Conservation (phyloP, 1,140 invertebrate genomes). For the Magallana ariakensis region DNA sequence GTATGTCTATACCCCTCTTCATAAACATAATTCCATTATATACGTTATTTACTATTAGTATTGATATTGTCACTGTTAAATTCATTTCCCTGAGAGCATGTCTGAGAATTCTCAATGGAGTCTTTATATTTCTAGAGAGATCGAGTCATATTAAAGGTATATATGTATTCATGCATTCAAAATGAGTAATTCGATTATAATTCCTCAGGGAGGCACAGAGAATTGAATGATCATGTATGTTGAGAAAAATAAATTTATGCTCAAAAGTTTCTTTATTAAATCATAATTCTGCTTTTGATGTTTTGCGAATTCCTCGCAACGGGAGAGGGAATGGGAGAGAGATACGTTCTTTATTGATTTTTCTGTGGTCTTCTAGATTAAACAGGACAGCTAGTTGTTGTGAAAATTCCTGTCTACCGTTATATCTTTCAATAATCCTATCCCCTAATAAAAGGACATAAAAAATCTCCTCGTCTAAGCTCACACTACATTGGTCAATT, state of each 20-base stretch:
- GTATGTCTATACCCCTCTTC: too few relatives aligned
- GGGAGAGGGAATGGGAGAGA: neutral
- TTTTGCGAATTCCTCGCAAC: neutral
- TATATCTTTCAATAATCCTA: neutral
- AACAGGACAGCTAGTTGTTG: neutral
- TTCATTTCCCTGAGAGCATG: neutral
- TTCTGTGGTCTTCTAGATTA: neutral
- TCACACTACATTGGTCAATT: neutral
- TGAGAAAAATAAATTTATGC: conserved; percentile 14
- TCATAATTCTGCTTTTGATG: neutral
- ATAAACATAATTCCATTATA: neutral
- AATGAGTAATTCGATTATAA: neutral
- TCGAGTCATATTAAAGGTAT: neutral
- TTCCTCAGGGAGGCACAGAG: neutral
- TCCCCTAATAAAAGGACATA: neutral
- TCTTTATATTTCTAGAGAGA: neutral
- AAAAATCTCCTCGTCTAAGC: neutral
- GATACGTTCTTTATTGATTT: conserved; percentile 3
- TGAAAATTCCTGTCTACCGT: neutral
- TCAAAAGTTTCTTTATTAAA: conserved; percentile 20
- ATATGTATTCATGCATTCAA: conserved; percentile 14
- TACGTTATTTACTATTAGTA: neutral
- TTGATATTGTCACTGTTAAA: conserved; percentile 3
- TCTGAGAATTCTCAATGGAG: neutral
- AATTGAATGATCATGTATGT: conserved; percentile 3